phyloP scores from a whole-genome alignment of 1,140 invertebrate species.

The Myzus persicae region DNA sequence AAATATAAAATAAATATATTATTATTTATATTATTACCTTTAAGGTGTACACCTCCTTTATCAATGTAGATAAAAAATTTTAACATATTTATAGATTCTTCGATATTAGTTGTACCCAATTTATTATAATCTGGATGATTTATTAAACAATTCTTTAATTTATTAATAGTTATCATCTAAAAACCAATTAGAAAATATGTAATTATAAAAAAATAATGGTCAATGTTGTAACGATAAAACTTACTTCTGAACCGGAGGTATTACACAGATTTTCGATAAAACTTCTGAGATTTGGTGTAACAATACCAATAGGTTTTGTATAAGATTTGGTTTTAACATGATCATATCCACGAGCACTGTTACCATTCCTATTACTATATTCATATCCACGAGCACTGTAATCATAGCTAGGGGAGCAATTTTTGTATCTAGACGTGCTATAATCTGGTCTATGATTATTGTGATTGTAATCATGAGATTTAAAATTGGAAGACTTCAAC shows the following conservation, averaged over 20 bases:
- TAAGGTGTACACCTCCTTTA: constrained; percentile 18
- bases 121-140: constrained; percentile 31
- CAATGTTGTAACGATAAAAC: neutral
- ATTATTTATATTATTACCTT: neutral
- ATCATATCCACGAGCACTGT: constrained; percentile 40
- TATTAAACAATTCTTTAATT: neutral
- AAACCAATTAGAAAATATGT: neutral
- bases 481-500: neutral
- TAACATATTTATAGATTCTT: constrained; percentile 36
- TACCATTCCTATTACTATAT: no score
- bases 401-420: neutral
- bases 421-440: neutral
- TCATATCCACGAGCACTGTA: neutral
- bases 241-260: neutral
- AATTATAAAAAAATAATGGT: no score
- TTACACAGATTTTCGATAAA: neutral
- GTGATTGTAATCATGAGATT: neutral
- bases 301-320: neutral
- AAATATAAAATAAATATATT: neutral
- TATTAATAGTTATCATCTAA: neutral
- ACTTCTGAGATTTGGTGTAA: neutral
- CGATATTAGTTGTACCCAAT: neutral
- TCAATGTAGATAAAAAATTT: constrained; percentile 50
- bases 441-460: neutral
- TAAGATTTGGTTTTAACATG: neutral